Evolutionary conservation across 2,113 vertebrate species (phyloP).

Genomic region (Chionomys nivalis): DNA sequence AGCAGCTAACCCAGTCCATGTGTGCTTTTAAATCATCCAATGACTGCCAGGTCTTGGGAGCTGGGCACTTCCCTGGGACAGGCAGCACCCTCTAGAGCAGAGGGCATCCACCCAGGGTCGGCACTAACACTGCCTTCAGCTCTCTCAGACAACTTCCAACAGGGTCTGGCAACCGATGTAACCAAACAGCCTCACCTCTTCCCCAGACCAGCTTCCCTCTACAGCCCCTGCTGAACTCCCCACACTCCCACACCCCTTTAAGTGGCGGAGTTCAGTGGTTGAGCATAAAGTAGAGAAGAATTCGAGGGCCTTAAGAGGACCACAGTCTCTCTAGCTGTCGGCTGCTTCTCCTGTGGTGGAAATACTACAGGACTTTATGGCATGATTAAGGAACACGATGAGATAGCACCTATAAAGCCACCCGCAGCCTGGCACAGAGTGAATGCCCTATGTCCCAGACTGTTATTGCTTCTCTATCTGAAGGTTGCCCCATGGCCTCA

Average conservation of each 20-base stretch:
- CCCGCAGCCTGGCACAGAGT: fast-evolving
- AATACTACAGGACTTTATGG: background rate
- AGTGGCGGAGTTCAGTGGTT: background rate
- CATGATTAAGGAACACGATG: background rate
- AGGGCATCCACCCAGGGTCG: background rate
- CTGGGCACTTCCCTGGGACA: background rate
- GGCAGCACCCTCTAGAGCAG: background rate
- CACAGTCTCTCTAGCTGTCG: background rate
- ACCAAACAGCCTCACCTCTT: background rate
- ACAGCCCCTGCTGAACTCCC: background rate
- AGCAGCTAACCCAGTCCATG: conserved; percentile 56
- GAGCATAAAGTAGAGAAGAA: too few relatives aligned
- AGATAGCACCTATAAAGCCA: background rate
- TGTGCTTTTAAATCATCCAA: conserved; percentile 65
- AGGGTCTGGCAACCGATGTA: background rate
- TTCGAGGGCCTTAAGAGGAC: background rate
- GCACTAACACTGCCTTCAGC: background rate
- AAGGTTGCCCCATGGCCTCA: background rate
- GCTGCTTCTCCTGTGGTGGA: background rate
- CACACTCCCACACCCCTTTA: background rate
- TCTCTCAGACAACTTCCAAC: background rate
- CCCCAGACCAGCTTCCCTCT: background rate
- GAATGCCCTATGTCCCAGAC: background rate
- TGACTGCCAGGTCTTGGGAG: conserved; percentile 39
- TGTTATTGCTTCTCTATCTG: background rate